These are phyloP conservation scores for Pyxicephalus adspersus DNA, from an alignment of 2,113 vertebrate genomes.

Conservation along the genomic window DNA sequence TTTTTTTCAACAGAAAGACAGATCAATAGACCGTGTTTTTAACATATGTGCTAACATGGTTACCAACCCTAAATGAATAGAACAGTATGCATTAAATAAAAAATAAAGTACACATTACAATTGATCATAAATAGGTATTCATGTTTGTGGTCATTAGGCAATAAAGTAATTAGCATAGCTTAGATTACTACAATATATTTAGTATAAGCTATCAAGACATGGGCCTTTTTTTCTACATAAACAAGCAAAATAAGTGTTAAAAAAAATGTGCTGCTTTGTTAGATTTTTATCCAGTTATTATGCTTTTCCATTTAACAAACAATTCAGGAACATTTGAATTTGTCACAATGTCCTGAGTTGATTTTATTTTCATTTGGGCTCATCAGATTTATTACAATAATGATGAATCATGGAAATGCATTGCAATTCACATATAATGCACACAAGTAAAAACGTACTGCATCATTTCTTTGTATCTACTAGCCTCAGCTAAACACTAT, in stretches of 20 bases:
- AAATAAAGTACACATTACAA: too few relatives aligned
- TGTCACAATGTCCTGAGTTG: not conserved
- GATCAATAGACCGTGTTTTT: too few relatives aligned
- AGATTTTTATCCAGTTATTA: conserved; percentile 5
- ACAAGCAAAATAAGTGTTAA: conserved; percentile 6
- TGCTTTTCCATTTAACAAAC: conserved; percentile 24
- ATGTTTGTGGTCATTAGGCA: too few relatives aligned
- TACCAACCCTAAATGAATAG: too few relatives aligned
- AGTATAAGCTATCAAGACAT: not conserved
- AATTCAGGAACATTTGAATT: conserved; percentile 3
- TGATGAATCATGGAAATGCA: conserved; percentile 7
- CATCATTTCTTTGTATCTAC: not conserved
- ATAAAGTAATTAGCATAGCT: conserved; percentile 14
- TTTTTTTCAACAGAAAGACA: too few relatives aligned
- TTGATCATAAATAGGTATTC: too few relatives aligned
- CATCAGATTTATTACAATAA: not conserved
- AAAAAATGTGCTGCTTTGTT: conserved; percentile 5
- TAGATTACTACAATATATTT: not conserved
- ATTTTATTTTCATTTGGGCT: not conserved
- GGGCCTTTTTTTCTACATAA: not conserved
- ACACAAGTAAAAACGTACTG: not conserved
- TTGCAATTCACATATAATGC: not conserved
- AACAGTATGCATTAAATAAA: too few relatives aligned
- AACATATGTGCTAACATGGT: too few relatives aligned
- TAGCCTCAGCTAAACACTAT: not conserved